Percentiles rank a stretch among this genome's conserved stretches.
Conservation (phyloP, 2,888 invertebrate species). For the Tillus elongatus region DNA sequence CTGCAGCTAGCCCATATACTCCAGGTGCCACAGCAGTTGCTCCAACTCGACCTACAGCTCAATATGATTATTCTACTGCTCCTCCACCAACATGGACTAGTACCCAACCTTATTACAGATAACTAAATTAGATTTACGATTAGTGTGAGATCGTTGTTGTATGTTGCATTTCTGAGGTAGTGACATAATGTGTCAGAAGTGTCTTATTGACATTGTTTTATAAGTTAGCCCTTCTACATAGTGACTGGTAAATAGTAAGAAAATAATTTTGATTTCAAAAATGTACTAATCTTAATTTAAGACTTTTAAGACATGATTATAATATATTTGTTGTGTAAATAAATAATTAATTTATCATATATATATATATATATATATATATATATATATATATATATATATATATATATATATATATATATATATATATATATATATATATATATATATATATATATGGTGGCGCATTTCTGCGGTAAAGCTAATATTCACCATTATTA, state of each 20-base stretch:
- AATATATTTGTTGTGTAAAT: no score
- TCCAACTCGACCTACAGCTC: slow-evolving; percentile 33
- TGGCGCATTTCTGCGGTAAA: no score
- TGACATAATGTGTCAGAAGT: background rate
- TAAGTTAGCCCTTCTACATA: no score
- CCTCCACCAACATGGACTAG: slow-evolving; percentile 41
- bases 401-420: slow-evolving; percentile 5
- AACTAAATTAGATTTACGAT: slow-evolving; percentile 20
- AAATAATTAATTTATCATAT: no score
- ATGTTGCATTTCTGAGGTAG: background rate
- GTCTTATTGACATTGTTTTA: no score
- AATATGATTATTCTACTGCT: slow-evolving; percentile 42
- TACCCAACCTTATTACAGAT: slow-evolving; percentile 59
- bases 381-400: slow-evolving; percentile 8
- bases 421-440: slow-evolving; percentile 5
- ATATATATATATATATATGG: no score
- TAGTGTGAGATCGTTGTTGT: background rate
- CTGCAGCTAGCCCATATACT: slow-evolving; percentile 32
- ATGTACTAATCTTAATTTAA: no score
- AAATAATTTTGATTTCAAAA: no score
- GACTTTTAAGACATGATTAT: no score
- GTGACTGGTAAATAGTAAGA: no score
- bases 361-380: slow-evolving; percentile 26
- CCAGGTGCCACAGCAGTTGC: slow-evolving; percentile 40
- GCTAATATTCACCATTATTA: no score